These are phyloP conservation scores for Silurus glanis DNA, from an alignment of 2,113 vertebrate species.

Conservation along the genomic window DNA sequence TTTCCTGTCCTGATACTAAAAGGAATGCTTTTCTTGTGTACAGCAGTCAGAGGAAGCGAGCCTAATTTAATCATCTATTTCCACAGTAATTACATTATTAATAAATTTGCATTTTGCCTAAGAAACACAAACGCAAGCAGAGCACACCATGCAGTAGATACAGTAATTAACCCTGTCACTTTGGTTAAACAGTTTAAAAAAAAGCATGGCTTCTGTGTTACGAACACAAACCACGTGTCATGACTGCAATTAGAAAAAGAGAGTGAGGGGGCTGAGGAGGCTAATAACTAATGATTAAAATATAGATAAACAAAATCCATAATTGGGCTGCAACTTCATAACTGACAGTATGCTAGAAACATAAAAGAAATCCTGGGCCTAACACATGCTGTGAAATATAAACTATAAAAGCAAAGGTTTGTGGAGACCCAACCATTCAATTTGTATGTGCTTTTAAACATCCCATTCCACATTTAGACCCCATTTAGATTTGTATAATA, in stretches of 20 bases:
- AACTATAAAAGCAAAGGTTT: too few relatives aligned
- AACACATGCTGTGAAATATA: neutral
- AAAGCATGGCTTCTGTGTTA: conserved; percentile 21
- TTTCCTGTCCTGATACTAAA: neutral
- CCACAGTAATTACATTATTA: conserved; percentile 42
- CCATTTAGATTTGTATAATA: too few relatives aligned
- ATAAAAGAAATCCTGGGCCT: neutral
- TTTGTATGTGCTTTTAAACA: too few relatives aligned
- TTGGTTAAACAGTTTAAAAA: conserved; percentile 36
- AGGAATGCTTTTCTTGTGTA: neutral
- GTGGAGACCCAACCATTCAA: too few relatives aligned
- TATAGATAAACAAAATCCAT: neutral
- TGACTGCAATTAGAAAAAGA: conserved; percentile 11
- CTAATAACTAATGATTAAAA: conserved; percentile 21
- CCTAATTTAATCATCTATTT: conserved; percentile 47
- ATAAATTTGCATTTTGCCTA: conserved; percentile 39
- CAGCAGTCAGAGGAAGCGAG: conserved; percentile 5
- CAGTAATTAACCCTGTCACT: conserved; percentile 48
- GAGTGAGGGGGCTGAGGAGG: neutral
- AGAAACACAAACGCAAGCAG: conserved; percentile 30
- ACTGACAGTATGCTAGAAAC: neutral
- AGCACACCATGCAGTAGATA: conserved; percentile 32
- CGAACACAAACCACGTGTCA: conserved; percentile 1
- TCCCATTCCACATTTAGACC: too few relatives aligned
- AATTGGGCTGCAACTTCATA: neutral